phyloP scores from a whole-genome alignment of 1,140 invertebrate genomes.

The Heliconius melpomene region DNA sequence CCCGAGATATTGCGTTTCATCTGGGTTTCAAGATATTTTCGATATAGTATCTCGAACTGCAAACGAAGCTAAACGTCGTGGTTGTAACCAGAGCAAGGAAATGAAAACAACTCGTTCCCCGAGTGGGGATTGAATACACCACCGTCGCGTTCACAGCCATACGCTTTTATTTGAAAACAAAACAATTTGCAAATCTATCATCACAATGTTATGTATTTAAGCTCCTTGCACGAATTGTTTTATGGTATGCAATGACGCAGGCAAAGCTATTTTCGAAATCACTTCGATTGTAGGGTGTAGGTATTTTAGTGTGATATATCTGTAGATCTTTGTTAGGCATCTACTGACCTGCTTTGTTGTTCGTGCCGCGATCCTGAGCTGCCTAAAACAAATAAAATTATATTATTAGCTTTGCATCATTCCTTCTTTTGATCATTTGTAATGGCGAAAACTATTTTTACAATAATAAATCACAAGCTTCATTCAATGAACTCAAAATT shows the following conservation, averaged over 20 bases:
- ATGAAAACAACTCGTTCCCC: too few species aligned
- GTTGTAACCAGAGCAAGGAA: too few species aligned
- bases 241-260: slow-evolving; percentile 28
- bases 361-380: background rate
- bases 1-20: too few species aligned
- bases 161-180: background rate
- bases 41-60: too few species aligned
- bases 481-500: background rate
- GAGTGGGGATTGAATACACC: too few species aligned
- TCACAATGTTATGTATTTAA: slow-evolving; percentile 20
- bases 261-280: slow-evolving; percentile 36
- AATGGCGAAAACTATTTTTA: background rate
- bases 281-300: slow-evolving; percentile 29
- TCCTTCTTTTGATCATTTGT: background rate
- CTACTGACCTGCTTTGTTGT: background rate
- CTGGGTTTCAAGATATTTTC: too few species aligned
- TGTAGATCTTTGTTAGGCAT: background rate
- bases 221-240: slow-evolving; percentile 5
- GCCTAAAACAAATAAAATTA: background rate
- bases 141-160: too few species aligned
- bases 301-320: background rate
- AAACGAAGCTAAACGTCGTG: too few species aligned
- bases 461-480: background rate
- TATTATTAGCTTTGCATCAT: background rate
- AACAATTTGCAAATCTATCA: background rate